These are phyloP conservation scores for Craniophora ligustri DNA, from an alignment of 2,888 invertebrate species.

Conservation along the genomic window DNA sequence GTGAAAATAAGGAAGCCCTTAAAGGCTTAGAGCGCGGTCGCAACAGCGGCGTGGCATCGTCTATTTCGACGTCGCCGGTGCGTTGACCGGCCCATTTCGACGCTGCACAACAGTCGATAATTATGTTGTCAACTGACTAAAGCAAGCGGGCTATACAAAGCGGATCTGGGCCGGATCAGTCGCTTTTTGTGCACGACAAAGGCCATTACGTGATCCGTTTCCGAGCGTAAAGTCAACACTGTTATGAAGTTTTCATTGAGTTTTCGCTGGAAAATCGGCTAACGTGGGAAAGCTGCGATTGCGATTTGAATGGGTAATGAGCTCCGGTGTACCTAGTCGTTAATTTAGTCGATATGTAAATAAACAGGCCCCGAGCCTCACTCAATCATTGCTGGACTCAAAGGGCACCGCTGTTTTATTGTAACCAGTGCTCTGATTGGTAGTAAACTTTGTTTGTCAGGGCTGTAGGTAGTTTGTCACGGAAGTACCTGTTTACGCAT, in stretches of 20 bases:
- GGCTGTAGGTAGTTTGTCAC: no score
- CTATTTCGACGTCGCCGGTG: slow-evolving; percentile 68
- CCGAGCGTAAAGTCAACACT: slow-evolving; percentile 82
- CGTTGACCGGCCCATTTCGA: slow-evolving; percentile 76
- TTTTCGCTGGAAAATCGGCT: slow-evolving; percentile 80
- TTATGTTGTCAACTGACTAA: slow-evolving; percentile 84
- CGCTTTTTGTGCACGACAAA: slow-evolving; percentile 85
- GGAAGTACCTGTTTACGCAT: slow-evolving; percentile 32
- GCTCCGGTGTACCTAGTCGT: slow-evolving; percentile 76
- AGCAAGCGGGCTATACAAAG: slow-evolving; percentile 82
- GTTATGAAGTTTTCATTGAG: slow-evolving; percentile 85
- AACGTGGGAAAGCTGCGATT: slow-evolving; percentile 80
- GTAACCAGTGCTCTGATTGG: slow-evolving; percentile 69
- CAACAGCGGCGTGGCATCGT: slow-evolving; percentile 49
- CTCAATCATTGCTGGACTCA: slow-evolving; percentile 78
- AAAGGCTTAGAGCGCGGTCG: slow-evolving; percentile 56
- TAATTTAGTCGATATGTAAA: slow-evolving; percentile 86
- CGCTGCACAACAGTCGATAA: slow-evolving; percentile 76
- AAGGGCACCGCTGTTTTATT: slow-evolving; percentile 76
- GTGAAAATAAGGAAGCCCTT: slow-evolving; percentile 53
- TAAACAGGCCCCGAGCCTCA: slow-evolving; percentile 70
- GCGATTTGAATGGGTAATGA: slow-evolving; percentile 86
- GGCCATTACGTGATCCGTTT: slow-evolving; percentile 85
- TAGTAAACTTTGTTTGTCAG: slow-evolving; percentile 64
- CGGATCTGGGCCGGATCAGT: slow-evolving; percentile 82